Evolutionary conservation across 2,113 vertebrate species (phyloP).

Genomic region (Lepisosteus oculatus): DNA sequence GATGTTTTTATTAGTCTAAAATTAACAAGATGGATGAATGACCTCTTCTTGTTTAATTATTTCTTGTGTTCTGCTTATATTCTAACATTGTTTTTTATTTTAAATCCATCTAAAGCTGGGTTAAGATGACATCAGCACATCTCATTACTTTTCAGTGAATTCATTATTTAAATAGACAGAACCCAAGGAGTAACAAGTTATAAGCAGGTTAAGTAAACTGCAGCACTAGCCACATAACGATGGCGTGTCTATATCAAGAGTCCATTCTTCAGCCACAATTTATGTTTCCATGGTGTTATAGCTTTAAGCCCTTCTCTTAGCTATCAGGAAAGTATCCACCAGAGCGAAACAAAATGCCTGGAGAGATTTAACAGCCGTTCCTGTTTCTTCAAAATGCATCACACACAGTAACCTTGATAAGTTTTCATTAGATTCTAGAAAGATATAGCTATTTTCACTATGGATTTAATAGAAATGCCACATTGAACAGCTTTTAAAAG

Average conservation of each 20-base stretch:
- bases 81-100: too few relatives aligned
- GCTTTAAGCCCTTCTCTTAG: neutral
- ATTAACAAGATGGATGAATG: too few relatives aligned
- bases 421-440: conserved; percentile 1
- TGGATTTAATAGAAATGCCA: too few relatives aligned
- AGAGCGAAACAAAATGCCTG: neutral
- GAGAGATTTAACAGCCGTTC: neutral
- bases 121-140: conserved; percentile 36
- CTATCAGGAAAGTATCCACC: neutral
- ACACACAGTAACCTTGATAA: conserved; percentile 10
- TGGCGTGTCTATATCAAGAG: conserved; percentile 42
- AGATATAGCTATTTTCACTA: neutral
- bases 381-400: neutral
- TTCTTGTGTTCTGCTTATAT: too few relatives aligned
- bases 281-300: neutral
- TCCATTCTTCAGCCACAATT: conserved; percentile 12
- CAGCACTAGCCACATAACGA: conserved; percentile 49
- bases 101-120: conserved; percentile 21
- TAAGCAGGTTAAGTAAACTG: conserved; percentile 51
- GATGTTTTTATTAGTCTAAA: too few relatives aligned
- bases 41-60: too few relatives aligned
- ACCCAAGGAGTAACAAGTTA: conserved; percentile 65
- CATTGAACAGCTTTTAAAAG: too few relatives aligned
- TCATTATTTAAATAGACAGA: conserved; percentile 60
- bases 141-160: conserved; percentile 50